A percentile compares a stretch with the other conserved stretches of the same genome.
These are phyloP conservation scores for Rafetus swinhoei DNA, from an alignment of 2,113 vertebrate genomes.

Conservation along the genomic window DNA sequence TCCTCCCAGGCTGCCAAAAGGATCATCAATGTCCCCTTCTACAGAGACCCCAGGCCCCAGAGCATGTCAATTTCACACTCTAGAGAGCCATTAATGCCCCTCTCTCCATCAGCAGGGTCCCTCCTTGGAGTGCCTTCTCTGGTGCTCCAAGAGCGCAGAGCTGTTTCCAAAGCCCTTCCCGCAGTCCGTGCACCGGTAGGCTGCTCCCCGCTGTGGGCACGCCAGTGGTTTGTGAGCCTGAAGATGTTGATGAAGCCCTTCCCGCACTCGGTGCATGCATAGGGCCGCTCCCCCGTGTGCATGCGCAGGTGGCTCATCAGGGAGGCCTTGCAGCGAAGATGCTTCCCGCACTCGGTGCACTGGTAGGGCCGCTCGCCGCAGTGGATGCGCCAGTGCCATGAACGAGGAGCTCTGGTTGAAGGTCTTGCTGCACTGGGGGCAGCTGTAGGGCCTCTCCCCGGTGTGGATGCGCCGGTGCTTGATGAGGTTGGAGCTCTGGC, in stretches of 20 bases:
- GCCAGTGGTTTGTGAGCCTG: background rate
- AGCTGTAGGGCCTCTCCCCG: background rate
- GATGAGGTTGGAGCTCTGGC: background rate
- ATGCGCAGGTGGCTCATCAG: background rate
- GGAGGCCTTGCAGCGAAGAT: background rate
- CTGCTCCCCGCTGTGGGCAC: background rate
- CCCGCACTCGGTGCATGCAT: background rate
- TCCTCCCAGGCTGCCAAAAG: background rate
- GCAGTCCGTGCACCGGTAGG: background rate
- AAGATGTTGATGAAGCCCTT: background rate
- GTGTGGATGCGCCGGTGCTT: background rate
- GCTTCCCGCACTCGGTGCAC: background rate
- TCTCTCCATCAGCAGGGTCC: background rate
- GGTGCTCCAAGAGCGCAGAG: background rate
- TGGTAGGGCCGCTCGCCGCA: background rate
- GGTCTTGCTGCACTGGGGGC: background rate
- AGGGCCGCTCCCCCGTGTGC: background rate
- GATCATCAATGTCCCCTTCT: background rate
- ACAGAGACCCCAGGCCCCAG: background rate
- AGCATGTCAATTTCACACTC: background rate
- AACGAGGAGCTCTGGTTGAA: background rate
- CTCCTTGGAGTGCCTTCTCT: background rate
- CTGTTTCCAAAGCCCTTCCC: background rate
- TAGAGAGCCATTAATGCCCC: background rate
- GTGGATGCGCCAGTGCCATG: background rate